Evolutionary conservation across 2,113 vertebrate genomes (phyloP).

Genomic region (human (Homo sapiens)): DNA sequence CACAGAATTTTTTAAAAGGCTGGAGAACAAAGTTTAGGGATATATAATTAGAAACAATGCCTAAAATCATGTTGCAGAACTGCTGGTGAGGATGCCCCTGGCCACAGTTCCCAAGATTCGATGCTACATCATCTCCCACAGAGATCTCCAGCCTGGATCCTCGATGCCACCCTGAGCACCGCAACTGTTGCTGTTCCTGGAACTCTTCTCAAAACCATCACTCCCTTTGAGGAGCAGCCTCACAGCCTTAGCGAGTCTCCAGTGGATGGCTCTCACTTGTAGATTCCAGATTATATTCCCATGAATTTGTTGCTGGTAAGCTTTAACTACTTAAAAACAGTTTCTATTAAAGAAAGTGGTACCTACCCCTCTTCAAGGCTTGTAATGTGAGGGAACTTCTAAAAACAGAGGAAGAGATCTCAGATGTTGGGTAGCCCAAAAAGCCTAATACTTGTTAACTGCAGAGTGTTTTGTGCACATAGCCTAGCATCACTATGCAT

Average conservation of each 20-base stretch:
- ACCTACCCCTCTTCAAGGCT: not conserved
- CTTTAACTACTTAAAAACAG: not conserved
- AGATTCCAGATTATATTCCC: not conserved
- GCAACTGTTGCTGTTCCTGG: not conserved
- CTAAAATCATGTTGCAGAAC: not conserved
- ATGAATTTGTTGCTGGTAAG: not conserved
- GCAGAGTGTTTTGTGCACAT: not conserved
- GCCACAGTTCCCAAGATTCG: not conserved
- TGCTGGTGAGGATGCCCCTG: not conserved
- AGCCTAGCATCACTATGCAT: not conserved
- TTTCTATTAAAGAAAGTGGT: not conserved
- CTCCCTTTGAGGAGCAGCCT: not conserved
- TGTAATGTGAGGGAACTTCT: not conserved
- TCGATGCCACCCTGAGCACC: not conserved
- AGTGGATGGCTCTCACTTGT: not conserved
- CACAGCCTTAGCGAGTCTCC: not conserved
- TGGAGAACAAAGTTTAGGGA: not conserved
- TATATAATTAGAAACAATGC: not conserved
- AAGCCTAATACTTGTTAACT: not conserved
- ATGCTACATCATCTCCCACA: rapidly evolving
- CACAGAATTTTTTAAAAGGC: not conserved
- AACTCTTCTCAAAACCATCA: not conserved
- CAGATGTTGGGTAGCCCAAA: not conserved
- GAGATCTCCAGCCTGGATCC: no score
- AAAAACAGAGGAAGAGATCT: not conserved